These are phyloP conservation scores for Camelus bactrianus DNA, from an alignment of 2,113 vertebrate genomes.

Conservation along the genomic window DNA sequence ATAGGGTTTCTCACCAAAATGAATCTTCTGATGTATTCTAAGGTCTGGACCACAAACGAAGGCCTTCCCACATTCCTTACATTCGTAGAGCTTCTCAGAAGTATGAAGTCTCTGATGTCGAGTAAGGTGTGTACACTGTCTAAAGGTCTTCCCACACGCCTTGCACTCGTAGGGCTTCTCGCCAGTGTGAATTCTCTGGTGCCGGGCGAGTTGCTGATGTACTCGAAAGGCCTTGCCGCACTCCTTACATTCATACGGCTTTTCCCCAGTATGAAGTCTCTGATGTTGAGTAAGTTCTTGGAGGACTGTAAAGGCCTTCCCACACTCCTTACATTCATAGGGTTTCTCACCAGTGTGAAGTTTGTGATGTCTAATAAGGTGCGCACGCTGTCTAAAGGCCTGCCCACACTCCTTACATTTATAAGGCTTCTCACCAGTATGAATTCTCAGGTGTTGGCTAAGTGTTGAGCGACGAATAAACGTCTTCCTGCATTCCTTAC, in stretches of 20 bases:
- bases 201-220: conserved; percentile 79
- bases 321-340: conserved; percentile 80
- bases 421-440: conserved; percentile 83
- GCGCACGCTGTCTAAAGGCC: conserved; percentile 80
- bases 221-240: conserved; percentile 80
- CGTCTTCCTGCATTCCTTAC: conserved; percentile 79
- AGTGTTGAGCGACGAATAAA: conserved; percentile 81
- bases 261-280: conserved; percentile 80
- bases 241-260: conserved; percentile 80
- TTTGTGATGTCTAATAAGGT: conserved; percentile 81
- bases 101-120: conserved; percentile 83
- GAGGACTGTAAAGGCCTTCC: conserved; percentile 81
- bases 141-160: conserved; percentile 83
- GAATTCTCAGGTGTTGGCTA: conserved; percentile 81
- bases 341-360: conserved; percentile 82
- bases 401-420: conserved; percentile 82
- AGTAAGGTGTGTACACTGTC: conserved; percentile 80
- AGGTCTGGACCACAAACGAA: conserved; percentile 79
- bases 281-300: conserved; percentile 82
- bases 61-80: conserved; percentile 80
- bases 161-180: conserved; percentile 85
- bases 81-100: conserved; percentile 81
- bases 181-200: conserved; percentile 84
- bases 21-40: conserved; percentile 79
- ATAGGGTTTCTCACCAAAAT: conserved; percentile 82